A percentile compares a stretch with the other conserved stretches of the same genome.
Conservation (phyloP, 2,888 invertebrate genomes). For the Campopleginae sp. region DNA sequence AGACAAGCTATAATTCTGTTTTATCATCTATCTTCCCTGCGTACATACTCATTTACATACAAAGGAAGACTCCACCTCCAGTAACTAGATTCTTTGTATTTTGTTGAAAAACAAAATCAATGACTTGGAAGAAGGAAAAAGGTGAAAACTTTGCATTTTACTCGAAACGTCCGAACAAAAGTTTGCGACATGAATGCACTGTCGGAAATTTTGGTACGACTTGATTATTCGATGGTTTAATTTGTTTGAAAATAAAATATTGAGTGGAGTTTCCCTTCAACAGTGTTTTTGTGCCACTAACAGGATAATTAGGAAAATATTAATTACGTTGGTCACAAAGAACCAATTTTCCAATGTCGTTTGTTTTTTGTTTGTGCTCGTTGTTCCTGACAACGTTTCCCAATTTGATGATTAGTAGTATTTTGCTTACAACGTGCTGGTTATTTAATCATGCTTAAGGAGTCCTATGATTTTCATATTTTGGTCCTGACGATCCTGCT, state of each 20-base stretch:
- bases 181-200: too few species aligned
- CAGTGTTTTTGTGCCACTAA: constrained; percentile 2
- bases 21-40: neutral
- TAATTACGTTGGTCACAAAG: neutral
- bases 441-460: neutral
- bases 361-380: constrained; percentile 8
- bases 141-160: neutral
- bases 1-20: neutral
- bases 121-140: neutral
- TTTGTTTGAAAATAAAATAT: neutral
- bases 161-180: neutral
- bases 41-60: constrained; percentile 4
- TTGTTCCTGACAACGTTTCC: constrained; percentile 3
- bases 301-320: constrained; percentile 9
- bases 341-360: neutral
- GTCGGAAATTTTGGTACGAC: neutral
- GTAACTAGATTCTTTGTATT: neutral
- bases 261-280: neutral
- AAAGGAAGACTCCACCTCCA: neutral
- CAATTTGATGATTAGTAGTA: neutral
- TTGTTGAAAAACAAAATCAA: neutral
- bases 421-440: neutral
- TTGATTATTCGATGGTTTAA: neutral
- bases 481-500: constrained; percentile 18
- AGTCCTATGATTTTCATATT: neutral